Evolutionary conservation across 1,140 invertebrate genomes (phyloP), one percentile per base, ranked within the genome.

Genomic region (Aphaenogaster ashmeadi): DNA sequence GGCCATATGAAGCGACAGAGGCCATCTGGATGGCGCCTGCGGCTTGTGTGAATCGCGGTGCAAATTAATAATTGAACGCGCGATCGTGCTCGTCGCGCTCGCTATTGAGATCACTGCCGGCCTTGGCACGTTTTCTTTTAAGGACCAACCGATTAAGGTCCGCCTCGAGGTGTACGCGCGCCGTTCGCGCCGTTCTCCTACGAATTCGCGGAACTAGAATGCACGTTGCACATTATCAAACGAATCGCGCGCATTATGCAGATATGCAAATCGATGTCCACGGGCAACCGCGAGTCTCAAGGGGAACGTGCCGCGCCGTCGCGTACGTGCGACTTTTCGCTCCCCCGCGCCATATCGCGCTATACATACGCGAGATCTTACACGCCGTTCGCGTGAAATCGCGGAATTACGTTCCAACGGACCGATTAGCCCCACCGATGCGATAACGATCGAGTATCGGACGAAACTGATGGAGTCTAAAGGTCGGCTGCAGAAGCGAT

Each of bases 71-170:
- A 90, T 69, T 27, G 0, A 27, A 86, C 80, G 79, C 38, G 41
- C 47, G 41, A 72, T 38, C 33, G 64, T 69, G 81, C 54, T 38
- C 52, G 21, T 50, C 71, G 47, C 56, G 7, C 33, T 67, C 44
- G n/a, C 66, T 54, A 81, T 89, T 78, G 44, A 50, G 67, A 81
- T 81, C 80, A 77, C 60, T 71, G 69, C 7, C 84, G 89, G 85
- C 90, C 90, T 91, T 91, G 90, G 90, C 90, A 91, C 89, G 77
- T 88, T 91, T 91, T 85, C 89, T 88, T 90, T 90, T 90, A 90
- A 91, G 89, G 90, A 88, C 58, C 89, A 62, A 50, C 77, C 74
- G 74, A 87, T 85, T 84, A 83, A 74, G 62, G 78, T 50, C 80
- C 80, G 80, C 80, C 27, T 41, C 84, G 84, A 80, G 80, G 54